Percentiles rank a stretch among this genome's conserved stretches.
phyloP scores from a whole-genome alignment of 64 coral and sea anemone species.

The Stichodactyla helianthus region DNA sequence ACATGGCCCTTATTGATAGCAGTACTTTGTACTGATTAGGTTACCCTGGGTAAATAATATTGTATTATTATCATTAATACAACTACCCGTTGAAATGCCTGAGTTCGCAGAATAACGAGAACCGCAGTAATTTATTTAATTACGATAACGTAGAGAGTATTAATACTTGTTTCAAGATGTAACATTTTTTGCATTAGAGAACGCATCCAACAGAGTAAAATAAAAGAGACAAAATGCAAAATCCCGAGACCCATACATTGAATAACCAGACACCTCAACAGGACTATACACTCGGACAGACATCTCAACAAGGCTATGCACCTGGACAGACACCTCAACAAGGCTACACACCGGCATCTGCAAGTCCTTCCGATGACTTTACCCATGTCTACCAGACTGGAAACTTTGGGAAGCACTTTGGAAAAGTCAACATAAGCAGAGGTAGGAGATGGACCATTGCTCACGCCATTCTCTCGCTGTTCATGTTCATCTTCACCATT shows the following conservation, averaged over 20 bases:
- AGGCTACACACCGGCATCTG: background rate
- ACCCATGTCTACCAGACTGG: conserved; percentile 33
- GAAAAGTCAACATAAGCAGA: conserved; percentile 19
- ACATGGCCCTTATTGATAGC: no score
- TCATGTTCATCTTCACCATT: conserved; percentile 38
- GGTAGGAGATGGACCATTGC: conserved; percentile 21
- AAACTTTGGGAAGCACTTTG: conserved; percentile 37
- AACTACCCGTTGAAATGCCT: no score
- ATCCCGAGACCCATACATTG: background rate
- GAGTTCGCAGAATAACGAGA: no score
- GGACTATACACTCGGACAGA: background rate
- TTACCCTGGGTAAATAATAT: no score
- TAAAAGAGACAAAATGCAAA: background rate
- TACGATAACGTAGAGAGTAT: no score
- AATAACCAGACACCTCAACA: background rate
- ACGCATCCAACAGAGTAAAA: no score
- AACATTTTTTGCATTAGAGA: no score
- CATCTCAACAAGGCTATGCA: background rate
- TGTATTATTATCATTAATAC: no score
- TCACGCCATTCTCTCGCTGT: conserved; percentile 8
- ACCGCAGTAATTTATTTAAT: no score
- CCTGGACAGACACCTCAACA: background rate
- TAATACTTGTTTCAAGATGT: no score
- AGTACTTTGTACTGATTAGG: no score
- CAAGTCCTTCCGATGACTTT: conserved; percentile 14